These are phyloP conservation scores for Gallirallus australis DNA, from an alignment of 2,797 vertebrate genomes.

Conservation along the genomic window DNA sequence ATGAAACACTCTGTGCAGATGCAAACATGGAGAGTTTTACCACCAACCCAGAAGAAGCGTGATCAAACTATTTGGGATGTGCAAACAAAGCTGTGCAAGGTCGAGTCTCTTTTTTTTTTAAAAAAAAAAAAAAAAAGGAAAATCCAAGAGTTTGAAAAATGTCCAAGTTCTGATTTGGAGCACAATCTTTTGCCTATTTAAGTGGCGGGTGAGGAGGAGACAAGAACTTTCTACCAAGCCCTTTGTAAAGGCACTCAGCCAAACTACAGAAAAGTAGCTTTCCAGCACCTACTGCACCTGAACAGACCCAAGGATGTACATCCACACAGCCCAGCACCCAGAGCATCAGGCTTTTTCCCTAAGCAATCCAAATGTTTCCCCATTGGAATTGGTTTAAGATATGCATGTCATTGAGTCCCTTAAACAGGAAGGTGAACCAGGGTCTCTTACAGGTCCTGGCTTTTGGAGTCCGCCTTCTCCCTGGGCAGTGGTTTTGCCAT, in stretches of 20 bases:
- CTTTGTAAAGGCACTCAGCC: background rate
- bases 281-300: background rate
- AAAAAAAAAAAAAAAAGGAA: background rate
- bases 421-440: background rate
- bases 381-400: too few relatives aligned
- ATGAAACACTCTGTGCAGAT: rapidly evolving
- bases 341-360: background rate
- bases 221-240: background rate
- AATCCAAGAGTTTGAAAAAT: background rate
- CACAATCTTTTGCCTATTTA: background rate
- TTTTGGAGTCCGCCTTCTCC: background rate
- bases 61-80: background rate
- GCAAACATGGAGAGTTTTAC: rapidly evolving
- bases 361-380: background rate
- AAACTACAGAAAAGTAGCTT: background rate
- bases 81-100: background rate
- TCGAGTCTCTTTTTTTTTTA: background rate
- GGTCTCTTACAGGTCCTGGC: background rate
- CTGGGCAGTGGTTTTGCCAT: background rate
- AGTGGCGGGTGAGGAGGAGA: too few relatives aligned
- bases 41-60: background rate
- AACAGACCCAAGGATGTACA: rapidly evolving
- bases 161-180: background rate
- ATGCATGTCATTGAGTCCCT: background rate
- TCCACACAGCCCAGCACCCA: background rate